Conservation (phyloP, 2,113 vertebrate species). For the Bos indicus region DNA sequence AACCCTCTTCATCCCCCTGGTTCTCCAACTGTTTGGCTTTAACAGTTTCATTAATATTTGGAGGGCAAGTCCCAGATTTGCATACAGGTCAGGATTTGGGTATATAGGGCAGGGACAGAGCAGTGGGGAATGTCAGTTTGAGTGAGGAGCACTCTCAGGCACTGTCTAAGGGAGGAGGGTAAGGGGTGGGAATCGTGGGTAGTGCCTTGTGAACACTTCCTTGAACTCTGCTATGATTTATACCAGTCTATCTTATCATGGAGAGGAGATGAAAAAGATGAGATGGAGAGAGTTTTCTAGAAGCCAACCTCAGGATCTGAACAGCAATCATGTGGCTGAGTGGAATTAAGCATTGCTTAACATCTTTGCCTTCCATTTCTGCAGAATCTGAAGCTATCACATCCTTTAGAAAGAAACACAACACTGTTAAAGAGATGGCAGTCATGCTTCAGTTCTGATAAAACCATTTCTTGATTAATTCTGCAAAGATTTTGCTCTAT, state of each 20-base stretch:
- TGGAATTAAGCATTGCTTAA: accelerated
- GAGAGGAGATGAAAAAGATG: background rate
- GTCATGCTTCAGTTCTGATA: background rate
- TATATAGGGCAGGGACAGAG: background rate
- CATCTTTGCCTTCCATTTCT: background rate
- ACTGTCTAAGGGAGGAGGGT: background rate
- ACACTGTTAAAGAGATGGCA: background rate
- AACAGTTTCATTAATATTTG: background rate
- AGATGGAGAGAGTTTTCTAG: background rate
- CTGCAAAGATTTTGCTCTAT: background rate
- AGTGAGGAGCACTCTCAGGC: background rate
- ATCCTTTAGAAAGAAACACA: background rate
- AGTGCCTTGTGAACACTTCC: background rate
- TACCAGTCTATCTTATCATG: background rate
- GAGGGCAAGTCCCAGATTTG: background rate
- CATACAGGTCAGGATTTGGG: background rate
- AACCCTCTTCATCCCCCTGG: background rate
- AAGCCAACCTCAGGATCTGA: background rate
- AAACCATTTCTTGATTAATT: background rate
- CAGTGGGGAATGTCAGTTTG: background rate
- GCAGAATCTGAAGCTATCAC: background rate
- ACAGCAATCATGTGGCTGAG: too few species aligned
- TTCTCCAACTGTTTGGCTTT: background rate
- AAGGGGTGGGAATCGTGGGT: background rate
- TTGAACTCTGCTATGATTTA: background rate